Conservation (phyloP, 2,888 invertebrate genomes). For the Clepsis dumicolana region DNA sequence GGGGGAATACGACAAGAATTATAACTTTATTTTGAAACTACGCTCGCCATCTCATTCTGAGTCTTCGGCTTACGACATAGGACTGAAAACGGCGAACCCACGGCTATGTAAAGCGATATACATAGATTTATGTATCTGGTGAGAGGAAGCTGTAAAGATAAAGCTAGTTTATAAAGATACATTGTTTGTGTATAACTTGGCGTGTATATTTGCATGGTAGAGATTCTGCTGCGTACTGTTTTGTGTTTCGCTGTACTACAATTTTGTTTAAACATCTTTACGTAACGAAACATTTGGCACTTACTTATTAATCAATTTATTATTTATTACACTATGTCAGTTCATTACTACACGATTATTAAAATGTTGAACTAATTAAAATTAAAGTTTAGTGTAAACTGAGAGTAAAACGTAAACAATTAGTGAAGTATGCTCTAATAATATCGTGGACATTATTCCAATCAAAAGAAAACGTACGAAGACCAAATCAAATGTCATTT, state of each 20-base stretch:
- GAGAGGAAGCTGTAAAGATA: conserved; percentile 30
- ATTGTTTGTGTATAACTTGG: conserved; percentile 1
- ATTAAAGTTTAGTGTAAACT: too few relatives aligned
- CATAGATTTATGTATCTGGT: conserved; percentile 26
- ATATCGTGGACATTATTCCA: not conserved
- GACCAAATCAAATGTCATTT: conserved; percentile 3
- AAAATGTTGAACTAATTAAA: too few relatives aligned
- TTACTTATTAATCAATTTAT: too few relatives aligned
- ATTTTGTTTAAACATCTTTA: too few relatives aligned
- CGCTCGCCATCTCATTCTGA: conserved; percentile 11
- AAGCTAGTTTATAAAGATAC: conserved; percentile 19
- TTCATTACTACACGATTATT: too few relatives aligned
- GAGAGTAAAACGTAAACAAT: not conserved
- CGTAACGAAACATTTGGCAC: too few relatives aligned
- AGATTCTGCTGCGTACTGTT: too few relatives aligned
- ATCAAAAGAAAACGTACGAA: not conserved
- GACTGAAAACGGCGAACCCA: not conserved
- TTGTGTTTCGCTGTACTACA: too few relatives aligned
- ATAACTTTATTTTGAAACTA: conserved; percentile 47
- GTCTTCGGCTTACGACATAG: conserved; percentile 8
- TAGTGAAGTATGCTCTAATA: not conserved
- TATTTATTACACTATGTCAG: too few relatives aligned
- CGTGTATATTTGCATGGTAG: not conserved
- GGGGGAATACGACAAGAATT: conserved; percentile 44
- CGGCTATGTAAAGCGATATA: conserved; percentile 10